Base-by-base conservation (phyloP, 2,888 invertebrate genomes). In the Mesopsocus fuscifrons region DNA sequence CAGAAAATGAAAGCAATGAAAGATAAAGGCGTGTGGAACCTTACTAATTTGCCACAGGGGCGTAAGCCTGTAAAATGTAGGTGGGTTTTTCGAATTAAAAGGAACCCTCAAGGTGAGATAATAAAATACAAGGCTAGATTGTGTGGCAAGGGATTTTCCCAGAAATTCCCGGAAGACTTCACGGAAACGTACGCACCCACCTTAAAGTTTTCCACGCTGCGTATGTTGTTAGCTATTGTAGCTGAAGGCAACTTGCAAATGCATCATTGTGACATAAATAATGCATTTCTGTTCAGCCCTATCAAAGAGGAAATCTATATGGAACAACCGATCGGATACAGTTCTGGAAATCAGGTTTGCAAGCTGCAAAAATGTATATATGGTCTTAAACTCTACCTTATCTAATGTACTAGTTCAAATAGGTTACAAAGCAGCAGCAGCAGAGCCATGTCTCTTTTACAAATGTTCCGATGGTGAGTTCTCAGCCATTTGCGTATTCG, bases 131-230 rank as follows among this genome's bases (percentile, higher is more conserved):
- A 31, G 3, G 42, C 42, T 20, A 2, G 42, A 18, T 23, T 42
- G 3, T 32, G 31, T 2, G 42, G 33, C 4, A 3, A 34, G 3
- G 42, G 42, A 2, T 42, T 41, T 18, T 16, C 42, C 2, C 42
- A 42, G 3, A 42, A 26, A 5, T 16, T 11, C 15, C 18, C 18
- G 3, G 2, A 20, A 17, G 42, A 42, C 18, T 42, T 6, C 16
- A 13, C 20, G 17, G 42, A 42, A 2, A 42, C 42, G 3, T 42
- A 15, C 3, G 31, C 42, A 2, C 42, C 42, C 11, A 34, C 34
- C 6, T 15, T 38, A 6, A 16, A 21, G 3, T 20, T 3, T 9
- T 18, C 17, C 3, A 38, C 18, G 20, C 17, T 38, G 2, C 8
- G 40, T 3, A 2, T 20, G 2, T n/a, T 38, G 8, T 16, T 20